Base-by-base conservation (phyloP, 1,140 invertebrate genomes). In the Drosophila lacertosa region DNA sequence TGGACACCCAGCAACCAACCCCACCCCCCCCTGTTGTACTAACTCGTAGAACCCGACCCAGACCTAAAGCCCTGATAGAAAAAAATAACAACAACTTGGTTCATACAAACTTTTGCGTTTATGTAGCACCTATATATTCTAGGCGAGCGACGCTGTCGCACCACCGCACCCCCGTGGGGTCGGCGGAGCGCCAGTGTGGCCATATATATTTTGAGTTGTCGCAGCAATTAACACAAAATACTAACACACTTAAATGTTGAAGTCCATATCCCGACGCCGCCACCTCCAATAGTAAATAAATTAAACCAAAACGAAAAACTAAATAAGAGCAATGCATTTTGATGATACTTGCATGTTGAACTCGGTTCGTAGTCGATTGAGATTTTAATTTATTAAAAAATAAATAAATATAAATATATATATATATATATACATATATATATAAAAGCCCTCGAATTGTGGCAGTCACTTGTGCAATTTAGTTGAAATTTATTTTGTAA, bases 91-190 rank as follows among this genome's bases (percentile, higher is more conserved):
- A 62, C 42, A 82, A 88, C 77, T 88, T 88, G 82, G 82, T 88
- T 88, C 82, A 88, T 88, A 88, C 63, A 88, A 88, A 88, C 79
- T 88, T 88, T 88, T 88, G 65, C 82, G 83, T 88, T 88, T 88
- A 88, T 89, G 57, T 82, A 89, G 82, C 82, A 88, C 83, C 71
- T 71, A 78, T 82, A 82, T 82, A 79, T 83, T 82, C 66, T 42
- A 65, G 67, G 67, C 67, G 59, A 60, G 73, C 39, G 55, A 53
- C 54, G 60, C 60, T 84, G 71, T 55, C 60, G 54, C 78, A 51
- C 64, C 69, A 42, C 48, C 54, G 44, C 50, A 13, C n/a, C 24
- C 15, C 15, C 22, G 11, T n/a, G 29, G n/a, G 35, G 15, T 16
- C 40, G 10, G 35, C 40, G 55, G 53, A 39, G 48, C 24, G 22